These are phyloP conservation scores for Polypedilum vanderplanki DNA, from an alignment of 1,140 invertebrate species.

Conservation along the genomic window DNA sequence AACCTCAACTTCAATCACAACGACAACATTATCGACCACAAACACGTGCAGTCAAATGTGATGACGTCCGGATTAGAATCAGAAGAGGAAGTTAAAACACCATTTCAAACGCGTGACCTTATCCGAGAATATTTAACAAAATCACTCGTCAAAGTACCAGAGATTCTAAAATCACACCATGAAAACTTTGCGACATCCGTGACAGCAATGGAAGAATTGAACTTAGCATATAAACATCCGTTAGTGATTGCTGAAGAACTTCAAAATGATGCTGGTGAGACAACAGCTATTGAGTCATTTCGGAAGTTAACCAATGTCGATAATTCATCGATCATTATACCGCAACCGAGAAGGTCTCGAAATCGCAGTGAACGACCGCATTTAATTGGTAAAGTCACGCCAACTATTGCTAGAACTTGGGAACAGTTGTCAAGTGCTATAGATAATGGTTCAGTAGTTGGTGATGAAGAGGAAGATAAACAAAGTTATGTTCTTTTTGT, in stretches of 20 bases:
- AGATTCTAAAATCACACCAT: constrained; percentile 29
- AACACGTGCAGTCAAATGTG: neutral
- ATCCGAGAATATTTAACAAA: constrained; percentile 30
- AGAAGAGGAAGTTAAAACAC: neutral
- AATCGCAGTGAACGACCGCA: neutral
- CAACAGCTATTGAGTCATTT: neutral
- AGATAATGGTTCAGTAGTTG: neutral
- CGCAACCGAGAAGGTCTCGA: neutral
- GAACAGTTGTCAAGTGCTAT: constrained; percentile 29
- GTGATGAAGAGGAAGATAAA: neutral
- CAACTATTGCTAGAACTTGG: constrained; percentile 31
- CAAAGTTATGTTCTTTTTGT: constrained; percentile 33
- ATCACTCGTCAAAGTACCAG: neutral
- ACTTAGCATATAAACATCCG: constrained; percentile 32
- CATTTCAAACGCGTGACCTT: constrained; percentile 27
- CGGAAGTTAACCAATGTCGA: neutral
- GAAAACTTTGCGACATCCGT: neutral
- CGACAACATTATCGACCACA: neutral
- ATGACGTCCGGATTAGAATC: neutral
- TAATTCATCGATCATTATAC: neutral
- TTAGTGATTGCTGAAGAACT: constrained; percentile 4
- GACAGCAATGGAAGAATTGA: constrained; percentile 14
- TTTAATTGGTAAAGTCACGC: constrained; percentile 30
- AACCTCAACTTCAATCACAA: neutral
- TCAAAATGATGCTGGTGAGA: neutral